Conservation (phyloP, 35 echinoderm and acorn worm species). For the Apostichopus parvimensis region DNA sequence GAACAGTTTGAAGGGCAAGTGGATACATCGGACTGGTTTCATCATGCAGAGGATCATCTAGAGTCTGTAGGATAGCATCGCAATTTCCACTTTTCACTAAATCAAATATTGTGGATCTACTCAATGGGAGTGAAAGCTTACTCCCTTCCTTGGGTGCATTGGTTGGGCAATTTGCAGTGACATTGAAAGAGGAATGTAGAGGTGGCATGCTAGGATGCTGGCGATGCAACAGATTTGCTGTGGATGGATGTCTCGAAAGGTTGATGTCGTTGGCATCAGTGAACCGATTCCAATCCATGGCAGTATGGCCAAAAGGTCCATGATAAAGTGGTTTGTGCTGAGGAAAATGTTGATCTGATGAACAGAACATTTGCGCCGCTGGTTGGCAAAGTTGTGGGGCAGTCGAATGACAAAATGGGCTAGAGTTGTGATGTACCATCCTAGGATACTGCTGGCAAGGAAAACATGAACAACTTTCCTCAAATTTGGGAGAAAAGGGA, state of each 20-base stretch:
- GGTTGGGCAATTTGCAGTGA: background rate
- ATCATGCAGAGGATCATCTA: conserved; percentile 32
- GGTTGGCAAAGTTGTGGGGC: background rate
- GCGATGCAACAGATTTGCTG: background rate
- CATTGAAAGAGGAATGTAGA: background rate
- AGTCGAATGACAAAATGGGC: background rate
- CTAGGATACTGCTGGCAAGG: background rate
- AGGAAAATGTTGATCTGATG: background rate
- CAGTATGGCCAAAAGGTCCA: background rate
- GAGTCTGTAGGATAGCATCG: background rate
- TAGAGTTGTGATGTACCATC: background rate
- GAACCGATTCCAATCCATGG: background rate
- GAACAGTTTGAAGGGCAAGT: conserved; percentile 31
- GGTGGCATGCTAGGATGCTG: background rate
- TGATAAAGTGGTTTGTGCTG: conserved; percentile 20
- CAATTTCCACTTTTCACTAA: conserved; percentile 30
- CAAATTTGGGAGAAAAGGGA: conserved; percentile 16
- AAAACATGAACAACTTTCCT: conserved; percentile 14
- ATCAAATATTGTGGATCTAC: conserved; percentile 25
- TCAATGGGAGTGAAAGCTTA: conserved; percentile 8
- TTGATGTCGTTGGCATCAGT: background rate
- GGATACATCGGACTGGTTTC: conserved; percentile 38
- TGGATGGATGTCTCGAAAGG: background rate
- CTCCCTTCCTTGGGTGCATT: background rate
- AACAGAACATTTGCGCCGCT: background rate